Base-by-base conservation (phyloP, 1,140 invertebrate genomes). In the Lerema accius region DNA sequence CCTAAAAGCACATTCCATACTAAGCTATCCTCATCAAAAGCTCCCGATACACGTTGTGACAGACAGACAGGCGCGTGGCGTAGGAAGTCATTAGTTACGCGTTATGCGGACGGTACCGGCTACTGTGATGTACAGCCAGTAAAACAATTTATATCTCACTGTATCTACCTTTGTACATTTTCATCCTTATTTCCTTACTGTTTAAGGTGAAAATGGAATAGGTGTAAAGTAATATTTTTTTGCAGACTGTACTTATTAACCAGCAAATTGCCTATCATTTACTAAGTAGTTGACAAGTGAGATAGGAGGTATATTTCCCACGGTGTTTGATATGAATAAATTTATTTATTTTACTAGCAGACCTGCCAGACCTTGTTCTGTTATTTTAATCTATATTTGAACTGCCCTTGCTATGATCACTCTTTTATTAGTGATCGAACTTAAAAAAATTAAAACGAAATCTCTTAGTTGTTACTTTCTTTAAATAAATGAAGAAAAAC, bases 41-140 rank as follows among this genome's bases (percentile, higher is more conserved):
- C 49, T 60, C 62, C 68, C 67, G 61, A 74, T 77, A 73, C 28
- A 40, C 70, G 49, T 67, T 77, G 70, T 75, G 74, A 80, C 74
- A 77, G 72, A 79, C 77, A 75, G 71, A 75, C 77, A 73, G 77
- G 65, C 77, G 70, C 70, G 67, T 65, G 50, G 50, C 74, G 68
- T 71, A 80, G 77, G 77, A 80, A 77, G 74, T 77, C 74, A 75
- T 80, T 80, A 80, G 74, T 80, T 71, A 75, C 70, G 70, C 69
- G 62, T 58, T 71, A 71, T 67, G 65, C 67, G 62, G 71, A 64
- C 63, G 67, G 70, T 67, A 76, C 67, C n/a, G 61, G 39, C 63
- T 71, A 67, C 62, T 42, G 49, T 55, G 16, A 40, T 63, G 71
- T 73, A 67, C 64, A 19, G 60, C 35, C 45, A 48, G 48, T 53